Percentiles rank a stretch among this genome's conserved stretches.
Conservation (phyloP, 1,140 invertebrate genomes). For the Medauroidea extradentata region DNA sequence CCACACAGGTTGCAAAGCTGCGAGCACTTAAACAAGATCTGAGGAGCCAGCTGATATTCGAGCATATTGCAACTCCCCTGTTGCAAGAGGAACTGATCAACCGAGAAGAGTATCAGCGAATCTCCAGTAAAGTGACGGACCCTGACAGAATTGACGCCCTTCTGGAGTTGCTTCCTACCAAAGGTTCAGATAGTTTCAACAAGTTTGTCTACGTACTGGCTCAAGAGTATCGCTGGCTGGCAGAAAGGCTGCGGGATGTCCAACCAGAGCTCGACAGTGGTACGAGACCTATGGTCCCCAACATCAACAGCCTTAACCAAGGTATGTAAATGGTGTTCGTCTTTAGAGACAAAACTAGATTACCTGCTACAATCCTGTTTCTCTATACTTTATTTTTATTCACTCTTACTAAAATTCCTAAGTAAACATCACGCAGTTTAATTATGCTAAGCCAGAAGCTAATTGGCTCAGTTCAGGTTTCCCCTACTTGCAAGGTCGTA, state of each 20-base stretch:
- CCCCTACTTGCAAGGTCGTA: no score
- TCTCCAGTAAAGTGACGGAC: background rate
- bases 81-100: background rate
- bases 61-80: background rate
- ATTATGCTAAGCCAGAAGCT: no score
- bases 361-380: no score
- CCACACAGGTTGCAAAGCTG: background rate
- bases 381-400: no score
- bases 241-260: background rate
- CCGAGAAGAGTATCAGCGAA: background rate
- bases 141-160: background rate
- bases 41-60: background rate
- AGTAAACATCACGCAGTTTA: no score
- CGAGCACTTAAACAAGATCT: background rate
- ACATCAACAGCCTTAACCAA: no score
- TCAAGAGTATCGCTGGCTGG: background rate
- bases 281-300: no score
- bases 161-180: background rate
- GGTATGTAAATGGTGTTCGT: no score
- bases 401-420: no score
- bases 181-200: background rate
- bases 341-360: no score
- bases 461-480: no score
- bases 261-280: no score
- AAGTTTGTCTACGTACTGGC: background rate